phyloP scores from a whole-genome alignment of 2,113 vertebrate genomes.

The Atherinomorus stipes region DNA sequence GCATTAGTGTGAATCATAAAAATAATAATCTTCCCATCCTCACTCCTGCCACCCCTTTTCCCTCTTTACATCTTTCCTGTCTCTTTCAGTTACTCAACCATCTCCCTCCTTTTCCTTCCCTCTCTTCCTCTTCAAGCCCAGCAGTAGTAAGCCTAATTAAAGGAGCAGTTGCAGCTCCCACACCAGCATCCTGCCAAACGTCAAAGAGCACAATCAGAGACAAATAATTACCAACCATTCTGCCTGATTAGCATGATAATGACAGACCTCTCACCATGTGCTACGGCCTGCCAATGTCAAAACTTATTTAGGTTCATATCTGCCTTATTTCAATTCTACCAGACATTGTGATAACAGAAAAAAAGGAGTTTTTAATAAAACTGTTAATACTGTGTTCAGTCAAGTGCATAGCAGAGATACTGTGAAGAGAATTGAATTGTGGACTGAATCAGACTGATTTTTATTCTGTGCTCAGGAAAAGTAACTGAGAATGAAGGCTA shows the following conservation, averaged over 20 bases:
- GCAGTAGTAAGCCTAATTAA: conserved; percentile 71
- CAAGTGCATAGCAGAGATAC: conserved; percentile 1
- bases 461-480: conserved; percentile 33
- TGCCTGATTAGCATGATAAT: conserved; percentile 72
- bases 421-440: conserved; percentile 17
- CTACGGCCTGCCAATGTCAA: conserved; percentile 11
- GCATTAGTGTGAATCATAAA: conserved; percentile 66
- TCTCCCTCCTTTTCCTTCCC: neutral
- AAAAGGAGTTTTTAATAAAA: conserved; percentile 39
- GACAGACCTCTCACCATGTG: conserved; percentile 31
- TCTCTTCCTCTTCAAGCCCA: conserved; percentile 31
- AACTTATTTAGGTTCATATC: conserved; percentile 18
- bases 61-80: conserved; percentile 7
- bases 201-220: conserved; percentile 58
- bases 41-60: neutral
- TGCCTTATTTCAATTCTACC: conserved; percentile 19
- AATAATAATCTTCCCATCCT: conserved; percentile 21
- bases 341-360: conserved; percentile 38
- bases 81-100: conserved; percentile 7
- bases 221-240: conserved; percentile 69
- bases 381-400: conserved; percentile 19
- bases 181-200: conserved; percentile 47
- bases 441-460: conserved; percentile 27
- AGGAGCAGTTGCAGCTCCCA: conserved; percentile 53
- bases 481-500: conserved; percentile 39